A percentile compares a stretch with the other conserved stretches of the same genome.
phyloP scores from a whole-genome alignment of 1,140 invertebrate species.

The Drosophila persimilis region DNA sequence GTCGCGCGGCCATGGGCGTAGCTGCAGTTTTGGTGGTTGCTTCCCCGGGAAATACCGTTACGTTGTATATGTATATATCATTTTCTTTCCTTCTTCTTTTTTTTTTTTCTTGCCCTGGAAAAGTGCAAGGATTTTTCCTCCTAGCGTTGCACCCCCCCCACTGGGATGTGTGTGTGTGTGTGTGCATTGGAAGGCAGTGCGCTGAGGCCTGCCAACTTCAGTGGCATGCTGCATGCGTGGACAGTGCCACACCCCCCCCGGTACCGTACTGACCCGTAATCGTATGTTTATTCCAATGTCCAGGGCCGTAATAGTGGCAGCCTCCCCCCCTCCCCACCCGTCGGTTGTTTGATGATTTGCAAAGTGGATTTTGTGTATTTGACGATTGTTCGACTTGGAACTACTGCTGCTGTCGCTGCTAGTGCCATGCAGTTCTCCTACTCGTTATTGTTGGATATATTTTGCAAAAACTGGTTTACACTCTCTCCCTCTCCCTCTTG shows the following conservation, averaged over 20 bases:
- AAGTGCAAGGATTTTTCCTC: too few relatives aligned
- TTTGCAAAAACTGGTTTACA: conserved; percentile 68
- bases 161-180: conserved; percentile 60
- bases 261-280: conserved; percentile 3
- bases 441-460: conserved; percentile 20
- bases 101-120: background rate
- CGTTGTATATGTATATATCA: too few relatives aligned
- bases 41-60: too few relatives aligned
- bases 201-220: conserved; percentile 25
- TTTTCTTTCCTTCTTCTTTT: conserved; percentile 4
- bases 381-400: conserved; percentile 72
- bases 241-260: conserved; percentile 1
- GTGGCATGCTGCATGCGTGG: conserved; percentile 73
- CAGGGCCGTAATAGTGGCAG: conserved; percentile 12
- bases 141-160: conserved; percentile 4
- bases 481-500: conserved; percentile 11
- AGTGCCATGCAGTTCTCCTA: conserved; percentile 16
- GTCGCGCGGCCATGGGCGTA: too few relatives aligned
- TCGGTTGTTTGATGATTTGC: conserved; percentile 65
- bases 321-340: conserved; percentile 7
- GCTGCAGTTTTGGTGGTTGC: too few relatives aligned
- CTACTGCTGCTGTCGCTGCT: conserved; percentile 27
- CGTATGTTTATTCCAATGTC: conserved; percentile 9
- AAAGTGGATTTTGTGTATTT: conserved; percentile 80
- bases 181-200: conserved; percentile 37